Evolutionary conservation across 2,113 vertebrate genomes (phyloP), one percentile per base, ranked within the genome.

Genomic region (Abramis brama): DNA sequence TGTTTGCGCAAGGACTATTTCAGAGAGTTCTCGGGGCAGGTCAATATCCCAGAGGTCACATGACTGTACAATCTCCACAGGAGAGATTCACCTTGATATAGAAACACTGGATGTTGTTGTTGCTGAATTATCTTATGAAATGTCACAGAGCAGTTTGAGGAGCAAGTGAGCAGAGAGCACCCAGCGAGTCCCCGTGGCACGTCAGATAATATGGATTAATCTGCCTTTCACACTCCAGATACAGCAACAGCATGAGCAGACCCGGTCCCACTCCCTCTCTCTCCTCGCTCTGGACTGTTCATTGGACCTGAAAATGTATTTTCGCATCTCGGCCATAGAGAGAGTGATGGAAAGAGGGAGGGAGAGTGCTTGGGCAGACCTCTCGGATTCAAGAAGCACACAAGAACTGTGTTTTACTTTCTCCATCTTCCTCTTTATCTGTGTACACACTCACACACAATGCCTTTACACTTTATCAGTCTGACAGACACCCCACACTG

Each of bases 291-390:
- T 77, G 84, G 82, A 89, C 88, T 86, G 91, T 84, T 91, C 85
- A 0, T 74, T 76, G 76, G 89, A 91, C 92, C 86, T 84, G 89
- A 90, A 91, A 91, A 82, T 78, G 39, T 82, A 83, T 91, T 91
- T 91, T 89, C 91, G 90, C 89, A 90, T 89, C 84, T 84, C 82
- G 45, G 88, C 83, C 76, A 68, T 47, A 83, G 8, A 79, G 57
- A 57, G 76, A 70, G 82, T 17, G 68, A 79, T 30, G 52, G 52
- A 17, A 21, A 23, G 23, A 52, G 62, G 36, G 83, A 77, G 60
- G 59, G 74, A 83, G 76, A 62, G 52, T 71, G 78, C 57, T 77
- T 45, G 60, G 73, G 17, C 45, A 68, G 43, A 68, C 23, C 25
- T 62, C 19, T 57, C 36, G 12, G 33, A 60, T 25, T 50, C 62